phyloP scores from a whole-genome alignment of 2,797 vertebrate genomes.

The Protonibea diacanthus region DNA sequence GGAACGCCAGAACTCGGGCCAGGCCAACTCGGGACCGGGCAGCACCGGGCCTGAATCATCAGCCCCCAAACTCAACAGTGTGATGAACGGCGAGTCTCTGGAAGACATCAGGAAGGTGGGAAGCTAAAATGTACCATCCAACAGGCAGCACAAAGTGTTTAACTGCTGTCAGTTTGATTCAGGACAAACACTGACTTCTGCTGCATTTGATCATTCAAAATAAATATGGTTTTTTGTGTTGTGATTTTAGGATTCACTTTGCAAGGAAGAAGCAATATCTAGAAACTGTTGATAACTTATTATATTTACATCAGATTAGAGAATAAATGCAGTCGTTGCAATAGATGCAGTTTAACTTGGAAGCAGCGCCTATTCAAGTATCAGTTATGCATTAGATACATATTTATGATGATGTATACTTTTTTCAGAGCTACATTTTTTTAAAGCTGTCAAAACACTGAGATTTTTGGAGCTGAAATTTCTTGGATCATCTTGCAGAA shows the following conservation, averaged over 20 bases:
- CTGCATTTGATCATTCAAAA: too few relatives aligned
- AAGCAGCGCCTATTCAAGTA: neutral
- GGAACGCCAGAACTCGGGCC: constrained; percentile 86
- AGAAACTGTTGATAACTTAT: too few relatives aligned
- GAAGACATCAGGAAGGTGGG: constrained; percentile 97
- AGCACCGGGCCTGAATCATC: constrained; percentile 78
- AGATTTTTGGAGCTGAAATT: neutral
- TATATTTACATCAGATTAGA: too few relatives aligned
- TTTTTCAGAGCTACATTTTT: neutral
- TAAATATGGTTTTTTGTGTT: too few relatives aligned
- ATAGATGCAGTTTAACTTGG: too few relatives aligned
- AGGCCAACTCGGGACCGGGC: constrained; percentile 67
- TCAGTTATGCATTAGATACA: neutral
- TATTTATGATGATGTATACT: neutral
- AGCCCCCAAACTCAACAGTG: constrained; percentile 90
- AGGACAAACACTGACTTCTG: neutral
- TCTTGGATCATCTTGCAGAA: constrained; percentile 83
- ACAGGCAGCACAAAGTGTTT: neutral
- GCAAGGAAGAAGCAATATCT: too few relatives aligned
- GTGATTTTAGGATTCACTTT: too few relatives aligned
- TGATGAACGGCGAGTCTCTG: constrained; percentile 96
- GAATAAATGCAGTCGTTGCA: too few relatives aligned
- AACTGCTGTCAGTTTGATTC: neutral
- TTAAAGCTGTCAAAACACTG: neutral
- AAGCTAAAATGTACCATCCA: neutral